Percentiles rank a stretch among this genome's conserved stretches.
Conservation (phyloP, 2,113 vertebrate species). For the Condylura cristata region DNA sequence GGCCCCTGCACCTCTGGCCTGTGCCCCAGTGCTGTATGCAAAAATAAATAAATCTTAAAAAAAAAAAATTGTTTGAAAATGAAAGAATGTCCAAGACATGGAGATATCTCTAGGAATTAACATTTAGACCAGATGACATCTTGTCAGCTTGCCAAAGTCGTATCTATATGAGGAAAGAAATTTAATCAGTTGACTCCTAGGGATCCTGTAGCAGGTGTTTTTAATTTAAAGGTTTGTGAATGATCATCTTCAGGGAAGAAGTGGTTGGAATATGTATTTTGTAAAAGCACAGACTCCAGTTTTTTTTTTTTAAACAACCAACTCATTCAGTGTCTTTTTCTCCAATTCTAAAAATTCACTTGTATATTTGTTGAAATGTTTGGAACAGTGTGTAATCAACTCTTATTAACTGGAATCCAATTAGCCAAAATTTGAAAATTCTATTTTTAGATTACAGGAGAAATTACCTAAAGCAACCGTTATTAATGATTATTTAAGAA, state of each 20-base stretch:
- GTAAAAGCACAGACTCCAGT: background rate
- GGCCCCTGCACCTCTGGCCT: no score
- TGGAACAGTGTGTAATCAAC: background rate
- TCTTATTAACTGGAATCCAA: background rate
- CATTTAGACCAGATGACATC: background rate
- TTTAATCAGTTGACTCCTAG: background rate
- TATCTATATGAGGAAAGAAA: background rate
- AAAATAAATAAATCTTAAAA: no score
- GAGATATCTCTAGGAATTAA: background rate
- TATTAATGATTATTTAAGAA: background rate
- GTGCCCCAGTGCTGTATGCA: no score
- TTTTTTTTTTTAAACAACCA: background rate
- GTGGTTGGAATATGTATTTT: background rate
- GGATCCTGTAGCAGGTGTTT: background rate
- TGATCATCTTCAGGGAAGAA: background rate
- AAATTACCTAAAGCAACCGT: constrained; percentile 29
- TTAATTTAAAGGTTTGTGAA: no score
- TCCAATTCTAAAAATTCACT: background rate
- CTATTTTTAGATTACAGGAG: background rate
- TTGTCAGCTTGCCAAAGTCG: background rate
- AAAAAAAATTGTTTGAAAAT: no score
- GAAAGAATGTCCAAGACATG: background rate
- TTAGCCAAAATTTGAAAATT: constrained; percentile 19
- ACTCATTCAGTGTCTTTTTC: background rate
- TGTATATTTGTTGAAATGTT: background rate